A percentile compares a stretch with the other conserved stretches of the same genome.
These are phyloP conservation scores for Polydrusus cervinus DNA, from an alignment of 2,888 invertebrate species.

Conservation along the genomic window DNA sequence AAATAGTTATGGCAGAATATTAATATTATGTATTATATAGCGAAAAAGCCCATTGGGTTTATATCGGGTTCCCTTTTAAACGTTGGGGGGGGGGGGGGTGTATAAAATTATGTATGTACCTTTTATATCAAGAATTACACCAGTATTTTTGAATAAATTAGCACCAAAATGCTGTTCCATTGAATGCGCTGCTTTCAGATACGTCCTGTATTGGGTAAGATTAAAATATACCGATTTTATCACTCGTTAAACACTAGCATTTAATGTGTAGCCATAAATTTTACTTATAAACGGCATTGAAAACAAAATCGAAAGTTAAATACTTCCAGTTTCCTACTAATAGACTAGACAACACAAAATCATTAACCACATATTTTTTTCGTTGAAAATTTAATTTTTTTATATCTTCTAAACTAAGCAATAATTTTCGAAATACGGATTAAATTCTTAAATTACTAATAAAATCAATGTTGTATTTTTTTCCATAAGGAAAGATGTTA, in stretches of 20 bases:
- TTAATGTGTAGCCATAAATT: not conserved
- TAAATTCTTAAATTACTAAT: not conserved
- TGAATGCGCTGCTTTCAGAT: no score
- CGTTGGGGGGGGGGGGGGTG: no score
- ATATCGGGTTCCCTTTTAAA: no score
- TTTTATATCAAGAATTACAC: not conserved
- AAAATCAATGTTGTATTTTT: not conserved
- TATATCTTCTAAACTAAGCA: not conserved
- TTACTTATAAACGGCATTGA: not conserved
- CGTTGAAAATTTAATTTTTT: slow-evolving; percentile 2
- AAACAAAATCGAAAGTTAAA: slow-evolving; percentile 14
- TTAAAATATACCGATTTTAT: no score
- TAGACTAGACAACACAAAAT: not conserved
- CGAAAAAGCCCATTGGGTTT: no score
- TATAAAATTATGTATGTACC: no score
- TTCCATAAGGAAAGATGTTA: not conserved
- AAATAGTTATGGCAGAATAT: no score
- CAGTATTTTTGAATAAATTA: not conserved
- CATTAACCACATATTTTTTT: not conserved
- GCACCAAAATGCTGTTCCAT: no score
- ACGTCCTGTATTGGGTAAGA: no score
- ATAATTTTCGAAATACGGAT: not conserved
- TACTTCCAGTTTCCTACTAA: slow-evolving; percentile 1
- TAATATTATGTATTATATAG: no score
- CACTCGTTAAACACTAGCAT: not conserved